Evolutionary conservation across 2,797 vertebrate species (phyloP), one percentile per base, ranked within the genome.

Genomic region (Ctenochaetus hawaiiensis): DNA sequence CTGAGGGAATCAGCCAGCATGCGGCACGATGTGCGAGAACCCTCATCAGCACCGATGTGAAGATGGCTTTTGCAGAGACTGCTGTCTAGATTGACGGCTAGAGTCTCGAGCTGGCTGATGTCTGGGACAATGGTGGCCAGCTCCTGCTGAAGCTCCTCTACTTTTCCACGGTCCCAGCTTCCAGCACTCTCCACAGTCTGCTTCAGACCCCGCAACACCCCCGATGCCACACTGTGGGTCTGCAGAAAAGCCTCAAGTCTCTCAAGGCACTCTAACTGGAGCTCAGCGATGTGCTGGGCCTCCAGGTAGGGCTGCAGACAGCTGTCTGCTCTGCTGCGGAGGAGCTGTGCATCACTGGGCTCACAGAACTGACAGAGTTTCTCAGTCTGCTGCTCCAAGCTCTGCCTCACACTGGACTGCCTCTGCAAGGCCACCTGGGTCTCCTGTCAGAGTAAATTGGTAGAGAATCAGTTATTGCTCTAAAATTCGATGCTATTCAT

Each of bases 41-140:
- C 96, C 8, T 95, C 90, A 12, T 91, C 86, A 0, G 90, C 89
- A 3, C 91, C 95, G 8, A 99, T 90, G 70, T 97, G 96, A 58
- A 97, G 97, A 0, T 98, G 98, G 53, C 96, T 95, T 92, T 99
- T 98, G 84, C 96, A 94, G 51, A 99, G 95, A 49, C 93, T 74
- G 60, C 95, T 87, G 72, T 99, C 98, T 30, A 99, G 93, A 76
- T 87, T 85, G 22, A 96, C 78, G 0, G 97, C 97, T 11, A 94
- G 72, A 1, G 96, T 92, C 84, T 98, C 97, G 4, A 99, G 81
- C 0, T 92, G 93, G 56, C 87, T 95, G n/a, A 97, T 94, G 34
- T 97, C 94, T 20, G 93, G 94, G 49, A 96, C 91, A 11, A 95
- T 90, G 1, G 79, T 81, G 8, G 54, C 79, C 18, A 99, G 91